A percentile compares a stretch with the other conserved stretches of the same genome.
phyloP scores from a whole-genome alignment of 2,888 invertebrate species.

The Unio delphinus region DNA sequence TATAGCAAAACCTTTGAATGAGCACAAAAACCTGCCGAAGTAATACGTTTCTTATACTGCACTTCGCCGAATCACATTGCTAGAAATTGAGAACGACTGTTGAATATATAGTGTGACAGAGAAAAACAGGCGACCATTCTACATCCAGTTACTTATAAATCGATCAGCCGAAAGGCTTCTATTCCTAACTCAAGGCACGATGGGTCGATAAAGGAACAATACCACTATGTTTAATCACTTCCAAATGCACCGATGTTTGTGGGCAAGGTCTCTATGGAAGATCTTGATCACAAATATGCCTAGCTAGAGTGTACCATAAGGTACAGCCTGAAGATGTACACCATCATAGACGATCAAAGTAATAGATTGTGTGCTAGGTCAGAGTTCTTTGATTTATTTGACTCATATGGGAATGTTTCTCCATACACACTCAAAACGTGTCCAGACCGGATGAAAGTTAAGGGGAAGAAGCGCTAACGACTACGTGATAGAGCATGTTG shows the following conservation, averaged over 20 bases:
- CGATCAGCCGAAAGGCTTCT: too few species aligned
- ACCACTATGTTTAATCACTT: not conserved
- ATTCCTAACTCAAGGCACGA: too few species aligned
- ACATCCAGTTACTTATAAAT: too few species aligned
- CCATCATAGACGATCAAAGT: conserved; percentile 34
- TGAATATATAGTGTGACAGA: too few species aligned
- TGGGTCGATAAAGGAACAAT: too few species aligned
- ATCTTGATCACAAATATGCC: conserved; percentile 23
- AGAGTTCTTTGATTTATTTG: conserved; percentile 18
- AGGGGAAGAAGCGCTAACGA: conserved; percentile 13
- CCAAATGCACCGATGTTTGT: conserved; percentile 18
- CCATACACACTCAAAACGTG: conserved; percentile 12
- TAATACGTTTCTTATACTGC: too few species aligned
- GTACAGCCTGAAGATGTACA: conserved; percentile 14
- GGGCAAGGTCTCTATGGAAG: conserved; percentile 11
- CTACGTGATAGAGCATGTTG: conserved; percentile 16
- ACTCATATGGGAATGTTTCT: not conserved
- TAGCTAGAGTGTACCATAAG: conserved; percentile 19
- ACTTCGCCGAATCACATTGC: too few species aligned
- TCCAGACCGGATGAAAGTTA: conserved; percentile 7
- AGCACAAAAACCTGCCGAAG: not conserved
- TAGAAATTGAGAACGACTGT: too few species aligned
- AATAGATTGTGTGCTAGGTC: conserved; percentile 19
- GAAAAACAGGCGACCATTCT: too few species aligned
- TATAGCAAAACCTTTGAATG: not conserved